Percentiles rank a stretch among this genome's conserved stretches.
Conservation (phyloP, 1,140 invertebrate genomes). For the Megalonaias nervosa region DNA sequence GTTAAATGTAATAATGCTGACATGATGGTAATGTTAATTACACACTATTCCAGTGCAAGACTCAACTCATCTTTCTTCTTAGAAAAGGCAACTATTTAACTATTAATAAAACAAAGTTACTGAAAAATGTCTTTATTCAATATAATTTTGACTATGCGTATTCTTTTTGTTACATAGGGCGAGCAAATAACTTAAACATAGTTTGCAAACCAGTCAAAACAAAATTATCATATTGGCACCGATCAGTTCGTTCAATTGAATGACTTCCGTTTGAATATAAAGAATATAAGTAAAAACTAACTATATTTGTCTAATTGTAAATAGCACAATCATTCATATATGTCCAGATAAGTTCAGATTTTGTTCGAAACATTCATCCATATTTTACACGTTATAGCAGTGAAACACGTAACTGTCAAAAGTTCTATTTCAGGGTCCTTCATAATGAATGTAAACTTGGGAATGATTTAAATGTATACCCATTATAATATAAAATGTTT, state of each 20-base stretch:
- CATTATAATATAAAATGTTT: too few relatives aligned
- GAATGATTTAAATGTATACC: too few relatives aligned
- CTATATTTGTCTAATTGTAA: conserved; percentile 9
- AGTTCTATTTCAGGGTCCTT: too few relatives aligned
- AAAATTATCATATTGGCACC: conserved; percentile 19
- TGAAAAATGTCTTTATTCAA: neutral
- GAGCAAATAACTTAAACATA: conserved; percentile 26
- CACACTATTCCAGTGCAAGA: conserved; percentile 22
- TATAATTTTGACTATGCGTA: conserved; percentile 33
- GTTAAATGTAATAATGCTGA: too few relatives aligned
- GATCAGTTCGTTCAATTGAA: conserved; percentile 4
- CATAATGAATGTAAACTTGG: too few relatives aligned
- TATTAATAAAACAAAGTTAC: neutral
- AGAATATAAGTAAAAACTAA: conserved; percentile 8
- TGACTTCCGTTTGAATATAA: conserved; percentile 12
- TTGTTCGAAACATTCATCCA: too few relatives aligned
- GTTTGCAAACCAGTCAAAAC: conserved; percentile 29
- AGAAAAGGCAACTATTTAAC: conserved; percentile 18
- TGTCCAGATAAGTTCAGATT: too few relatives aligned
- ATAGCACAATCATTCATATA: neutral
- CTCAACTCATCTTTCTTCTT: conserved; percentile 18
- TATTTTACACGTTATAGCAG: too few relatives aligned
- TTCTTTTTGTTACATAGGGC: conserved; percentile 13
- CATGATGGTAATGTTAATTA: too few relatives aligned
- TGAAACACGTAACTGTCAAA: too few relatives aligned